Evolutionary conservation across 2,113 vertebrate genomes (phyloP), one percentile per base, ranked within the genome.

Genomic region (Tachysurus vachellii): DNA sequence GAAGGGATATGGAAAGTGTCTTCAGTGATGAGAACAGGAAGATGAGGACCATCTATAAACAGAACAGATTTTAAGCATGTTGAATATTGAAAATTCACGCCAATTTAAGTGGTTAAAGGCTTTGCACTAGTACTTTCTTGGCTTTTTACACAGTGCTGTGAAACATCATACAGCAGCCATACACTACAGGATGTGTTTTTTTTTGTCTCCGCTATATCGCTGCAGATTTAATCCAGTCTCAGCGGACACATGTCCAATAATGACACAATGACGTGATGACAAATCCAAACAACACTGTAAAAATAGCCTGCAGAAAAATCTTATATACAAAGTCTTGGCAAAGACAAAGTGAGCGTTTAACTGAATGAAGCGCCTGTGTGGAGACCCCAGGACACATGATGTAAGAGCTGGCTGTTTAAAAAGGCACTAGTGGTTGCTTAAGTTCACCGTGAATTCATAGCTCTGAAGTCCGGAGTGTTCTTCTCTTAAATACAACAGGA

Each of bases 31-130:
- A 9, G 86, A 64, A 59, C 14, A 84, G 77, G 73, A 42, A 88
- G 71, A 81, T 28, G 13, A 89, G 79, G 61, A 42, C 66, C 86
- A 86, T 66, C 59, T 82, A 90, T 86, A 89, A 91, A 91, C 85
- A 88, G 28, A 76, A 84, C 12, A 61, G 82, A 80, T 68, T 82
- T 71, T 71, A 44, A 50, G 57, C 23, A 50, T n/a, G 8, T 2
- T n/a, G 17, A 59, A 10, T 77, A 61, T 50, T 54, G 44, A 59
- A 44, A 31, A 59, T 53, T 8, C 47, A 26, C 19, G 31, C 47
- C 19, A n/a, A 36, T 71, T 83, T 77, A 61, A 89, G 79, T 56
- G 87, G 80, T 59, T 16, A 83, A 87, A 28, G 28, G 44, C 83
- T 77, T 36, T 36, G 50, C 21, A 14, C 83, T 57, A 28, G 14